Conservation (phyloP, 1,140 invertebrate species). For the Anadara kagoshimensis region DNA sequence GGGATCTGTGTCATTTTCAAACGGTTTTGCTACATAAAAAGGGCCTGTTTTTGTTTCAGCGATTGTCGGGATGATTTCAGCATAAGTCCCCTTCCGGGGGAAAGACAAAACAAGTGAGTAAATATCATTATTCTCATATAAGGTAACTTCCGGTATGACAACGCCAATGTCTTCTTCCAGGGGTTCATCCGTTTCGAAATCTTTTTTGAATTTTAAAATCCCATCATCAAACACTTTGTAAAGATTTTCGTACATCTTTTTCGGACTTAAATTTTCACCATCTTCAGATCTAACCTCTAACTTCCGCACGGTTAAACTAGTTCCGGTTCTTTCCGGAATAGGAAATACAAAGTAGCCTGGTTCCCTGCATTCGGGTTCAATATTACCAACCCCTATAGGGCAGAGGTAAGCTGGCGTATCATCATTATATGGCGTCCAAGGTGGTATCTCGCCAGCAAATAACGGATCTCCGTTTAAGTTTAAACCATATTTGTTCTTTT, state of each 20-base stretch:
- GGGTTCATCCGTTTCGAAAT: background rate
- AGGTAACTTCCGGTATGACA: conserved; percentile 7
- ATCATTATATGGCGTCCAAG: conserved; percentile 34
- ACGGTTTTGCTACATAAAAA: conserved; percentile 44
- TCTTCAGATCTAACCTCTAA: conserved; percentile 43
- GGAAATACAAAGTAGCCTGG: conserved; percentile 44
- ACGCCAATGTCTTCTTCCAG: conserved; percentile 1
- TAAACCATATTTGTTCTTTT: conserved; percentile 27
- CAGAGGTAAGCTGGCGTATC: conserved; percentile 28
- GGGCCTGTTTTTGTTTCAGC: conserved; percentile 39
- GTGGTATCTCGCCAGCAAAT: conserved; percentile 37
- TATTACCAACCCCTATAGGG: conserved; percentile 35
- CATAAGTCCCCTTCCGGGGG: conserved; percentile 31
- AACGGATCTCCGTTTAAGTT: conserved; percentile 39
- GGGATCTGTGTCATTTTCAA: conserved; percentile 44
- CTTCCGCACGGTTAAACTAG: conserved; percentile 33
- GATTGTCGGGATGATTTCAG: conserved; percentile 46
- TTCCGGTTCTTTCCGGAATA: conserved; percentile 34
- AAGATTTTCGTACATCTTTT: conserved; percentile 41
- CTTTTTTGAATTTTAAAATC: conserved; percentile 34
- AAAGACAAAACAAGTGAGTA: conserved; percentile 36
- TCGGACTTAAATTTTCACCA: conserved; percentile 36
- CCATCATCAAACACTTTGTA: conserved; percentile 30
- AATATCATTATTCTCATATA: conserved; percentile 33
- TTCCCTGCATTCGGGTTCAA: conserved; percentile 14